Percentiles rank a stretch among this genome's conserved stretches.
phyloP scores from a whole-genome alignment of 2,888 invertebrate species.

The Trachelus troglodyta region DNA sequence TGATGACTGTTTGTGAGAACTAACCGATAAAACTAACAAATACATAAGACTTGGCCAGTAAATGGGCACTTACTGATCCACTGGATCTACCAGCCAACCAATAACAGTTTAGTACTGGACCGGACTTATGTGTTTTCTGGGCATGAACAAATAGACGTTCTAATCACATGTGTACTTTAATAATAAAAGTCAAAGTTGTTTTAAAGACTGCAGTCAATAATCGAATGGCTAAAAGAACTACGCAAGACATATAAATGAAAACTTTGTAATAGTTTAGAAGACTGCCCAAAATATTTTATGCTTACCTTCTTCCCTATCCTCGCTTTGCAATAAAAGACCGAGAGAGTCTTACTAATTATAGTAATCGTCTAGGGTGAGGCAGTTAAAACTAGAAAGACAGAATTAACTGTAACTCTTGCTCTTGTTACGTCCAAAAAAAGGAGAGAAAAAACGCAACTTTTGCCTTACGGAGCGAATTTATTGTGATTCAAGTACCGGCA shows the following conservation, averaged over 20 bases:
- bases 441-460: background rate
- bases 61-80: too few species aligned
- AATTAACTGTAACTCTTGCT: background rate
- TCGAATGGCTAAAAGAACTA: background rate
- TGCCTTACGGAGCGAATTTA: background rate
- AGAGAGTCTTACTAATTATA: background rate
- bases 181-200: background rate
- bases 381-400: background rate
- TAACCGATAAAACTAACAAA: too few species aligned
- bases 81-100: too few species aligned
- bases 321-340: background rate
- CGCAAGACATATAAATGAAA: background rate
- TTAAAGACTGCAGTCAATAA: background rate
- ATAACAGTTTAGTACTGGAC: too few species aligned
- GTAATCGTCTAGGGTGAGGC: background rate
- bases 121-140: too few species aligned
- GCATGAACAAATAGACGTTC: too few species aligned
- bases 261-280: background rate
- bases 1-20: too few species aligned
- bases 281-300: background rate
- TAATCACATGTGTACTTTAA: background rate
- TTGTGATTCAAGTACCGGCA: background rate
- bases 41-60: too few species aligned
- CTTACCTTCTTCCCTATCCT: background rate
- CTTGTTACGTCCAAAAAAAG: background rate